Evolutionary conservation across 2,888 invertebrate species (phyloP).

Genomic region (Antheraea yamamai): DNA sequence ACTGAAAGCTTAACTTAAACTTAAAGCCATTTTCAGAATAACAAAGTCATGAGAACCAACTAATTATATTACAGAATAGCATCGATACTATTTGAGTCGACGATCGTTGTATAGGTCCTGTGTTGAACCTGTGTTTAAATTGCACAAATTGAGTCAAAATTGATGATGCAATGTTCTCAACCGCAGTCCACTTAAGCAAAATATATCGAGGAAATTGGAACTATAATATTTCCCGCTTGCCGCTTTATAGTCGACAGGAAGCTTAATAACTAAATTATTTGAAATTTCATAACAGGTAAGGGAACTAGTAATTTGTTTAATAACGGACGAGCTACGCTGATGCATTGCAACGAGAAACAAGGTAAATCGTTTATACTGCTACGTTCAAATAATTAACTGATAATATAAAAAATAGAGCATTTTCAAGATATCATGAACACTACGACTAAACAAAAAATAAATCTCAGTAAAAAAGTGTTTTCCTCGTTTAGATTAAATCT

Average conservation of each 20-base stretch:
- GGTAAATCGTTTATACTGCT: neutral
- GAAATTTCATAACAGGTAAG: neutral
- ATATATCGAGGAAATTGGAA: neutral
- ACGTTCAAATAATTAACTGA: neutral
- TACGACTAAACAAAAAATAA: too few species aligned
- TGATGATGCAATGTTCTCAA: neutral
- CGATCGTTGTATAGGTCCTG: neutral
- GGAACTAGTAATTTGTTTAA: neutral
- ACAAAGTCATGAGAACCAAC: too few species aligned
- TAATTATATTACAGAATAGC: too few species aligned
- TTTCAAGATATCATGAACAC: too few species aligned
- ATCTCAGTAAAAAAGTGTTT: too few species aligned
- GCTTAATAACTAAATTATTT: neutral
- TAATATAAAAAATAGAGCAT: too few species aligned
- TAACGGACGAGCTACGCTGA: neutral
- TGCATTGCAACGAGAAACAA: neutral
- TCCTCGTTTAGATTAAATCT: too few species aligned
- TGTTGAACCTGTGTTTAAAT: neutral
- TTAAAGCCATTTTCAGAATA: too few species aligned
- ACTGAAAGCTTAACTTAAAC: too few species aligned
- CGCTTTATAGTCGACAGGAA: neutral
- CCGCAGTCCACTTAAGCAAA: neutral
- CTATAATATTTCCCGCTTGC: neutral
- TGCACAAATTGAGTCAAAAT: neutral
- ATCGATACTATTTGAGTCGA: neutral